Evolutionary conservation across 2,797 vertebrate genomes (phyloP).

Genomic region (Xyrichtys novacula): DNA sequence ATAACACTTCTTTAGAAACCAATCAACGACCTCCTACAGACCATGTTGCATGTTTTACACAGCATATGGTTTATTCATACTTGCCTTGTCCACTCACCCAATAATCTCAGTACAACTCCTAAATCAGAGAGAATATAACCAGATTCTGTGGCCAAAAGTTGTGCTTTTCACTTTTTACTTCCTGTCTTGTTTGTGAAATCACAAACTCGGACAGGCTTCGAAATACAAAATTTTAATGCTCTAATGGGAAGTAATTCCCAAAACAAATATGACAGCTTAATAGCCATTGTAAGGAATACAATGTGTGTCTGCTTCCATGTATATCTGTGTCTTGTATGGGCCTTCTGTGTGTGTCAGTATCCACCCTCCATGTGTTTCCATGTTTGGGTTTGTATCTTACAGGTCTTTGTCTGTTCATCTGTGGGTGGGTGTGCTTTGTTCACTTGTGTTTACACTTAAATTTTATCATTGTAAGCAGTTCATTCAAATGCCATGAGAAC

Average conservation of each 20-base stretch:
- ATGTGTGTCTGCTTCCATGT: constrained; percentile 21
- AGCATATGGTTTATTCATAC: too few relatives aligned
- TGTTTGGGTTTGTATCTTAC: constrained; percentile 15
- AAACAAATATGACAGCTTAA: constrained; percentile 38
- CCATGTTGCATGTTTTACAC: not conserved
- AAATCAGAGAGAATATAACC: not conserved
- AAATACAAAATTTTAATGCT: constrained; percentile 46
- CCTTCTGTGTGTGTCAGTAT: not conserved
- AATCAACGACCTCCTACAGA: too few relatives aligned
- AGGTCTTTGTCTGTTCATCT: not conserved
- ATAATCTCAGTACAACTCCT: too few relatives aligned
- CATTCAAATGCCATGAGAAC: constrained; percentile 4
- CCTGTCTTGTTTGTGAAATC: constrained; percentile 19
- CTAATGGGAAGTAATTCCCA: constrained; percentile 41
- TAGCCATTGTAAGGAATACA: constrained; percentile 61
- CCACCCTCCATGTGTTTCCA: constrained; percentile 11
- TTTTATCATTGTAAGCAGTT: constrained; percentile 1
- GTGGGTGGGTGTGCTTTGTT: not conserved
- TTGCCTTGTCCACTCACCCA: too few relatives aligned
- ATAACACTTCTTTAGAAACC: too few relatives aligned
- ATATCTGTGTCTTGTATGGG: not conserved
- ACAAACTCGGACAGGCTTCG: constrained; percentile 1
- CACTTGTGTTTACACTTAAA: constrained; percentile 10
- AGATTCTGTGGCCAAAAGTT: constrained; percentile 1
- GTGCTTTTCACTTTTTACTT: constrained; percentile 7